Evolutionary conservation across 2,888 invertebrate genomes (phyloP).

Genomic region (Ichneumon xanthorius): DNA sequence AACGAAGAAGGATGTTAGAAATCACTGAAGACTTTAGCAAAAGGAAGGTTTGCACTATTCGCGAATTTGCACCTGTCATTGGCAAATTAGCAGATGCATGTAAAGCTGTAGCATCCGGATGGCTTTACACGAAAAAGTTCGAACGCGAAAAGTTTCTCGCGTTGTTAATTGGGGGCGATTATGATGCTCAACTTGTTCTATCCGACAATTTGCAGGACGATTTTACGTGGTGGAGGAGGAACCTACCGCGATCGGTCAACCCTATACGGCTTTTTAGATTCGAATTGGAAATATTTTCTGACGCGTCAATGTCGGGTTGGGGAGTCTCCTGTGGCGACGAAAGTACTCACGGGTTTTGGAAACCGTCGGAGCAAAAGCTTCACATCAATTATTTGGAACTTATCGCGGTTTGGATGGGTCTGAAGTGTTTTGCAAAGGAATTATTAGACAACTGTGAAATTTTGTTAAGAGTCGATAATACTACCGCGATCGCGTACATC

Average conservation of each 20-base stretch:
- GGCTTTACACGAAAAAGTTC: constrained; percentile 41
- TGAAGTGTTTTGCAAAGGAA: constrained; percentile 19
- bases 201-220: neutral
- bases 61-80: neutral
- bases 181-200: neutral
- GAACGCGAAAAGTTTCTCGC: constrained; percentile 35
- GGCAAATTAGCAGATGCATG: constrained; percentile 10
- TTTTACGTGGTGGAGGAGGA: neutral
- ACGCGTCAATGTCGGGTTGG: neutral
- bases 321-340: neutral
- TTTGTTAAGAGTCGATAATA: constrained; percentile 58
- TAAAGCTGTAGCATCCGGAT: constrained; percentile 34
- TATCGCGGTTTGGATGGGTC: neutral
- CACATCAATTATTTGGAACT: neutral
- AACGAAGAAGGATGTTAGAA: too few relatives aligned
- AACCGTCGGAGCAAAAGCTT: neutral
- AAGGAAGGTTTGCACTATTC: neutral
- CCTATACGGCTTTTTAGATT: neutral
- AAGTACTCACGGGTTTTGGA: neutral
- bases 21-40: too few relatives aligned
- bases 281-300: neutral
- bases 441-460: constrained; percentile 55
- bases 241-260: neutral
- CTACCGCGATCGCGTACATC: too few relatives aligned
- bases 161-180: constrained; percentile 1